Evolutionary conservation across 2,113 vertebrate genomes (phyloP), one percentile per base, ranked within the genome.

Genomic region (Pomatostomus ruficeps): DNA sequence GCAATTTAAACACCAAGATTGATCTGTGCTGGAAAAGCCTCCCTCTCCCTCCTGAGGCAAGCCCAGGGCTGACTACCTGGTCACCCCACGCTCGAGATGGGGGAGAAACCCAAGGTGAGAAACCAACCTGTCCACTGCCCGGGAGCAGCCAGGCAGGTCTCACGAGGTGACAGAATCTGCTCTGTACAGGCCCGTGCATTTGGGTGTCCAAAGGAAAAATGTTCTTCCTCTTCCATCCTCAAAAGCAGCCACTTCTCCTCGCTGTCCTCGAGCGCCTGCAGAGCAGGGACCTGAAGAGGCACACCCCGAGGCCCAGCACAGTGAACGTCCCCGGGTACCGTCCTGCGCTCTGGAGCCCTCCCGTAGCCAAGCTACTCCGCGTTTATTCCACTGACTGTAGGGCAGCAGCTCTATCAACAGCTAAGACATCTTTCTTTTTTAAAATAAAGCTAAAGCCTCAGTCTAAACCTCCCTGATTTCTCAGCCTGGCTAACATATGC

Each of bases 401-500:
- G 79, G 63, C 78, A 76, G 71, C 67, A 72, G 71, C 89, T 76
- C 87, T 9, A 67, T 18, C 75, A 85, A 73, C 43, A 94, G 81
- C 93, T 63, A 83, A 89, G 79, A 94, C 36, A 43, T 86, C 82
- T 83, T 78, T 80, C 70, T 76, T 87, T 88, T 70, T 91, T 86
- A 36, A 94, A 90, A 76, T 52, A 74, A 93, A 91, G 80, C 88
- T 92, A 80, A 94, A 96, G 78, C 81, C 74, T 94, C 89, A 83
- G 51, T 63, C 90, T 95, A 93, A 96, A 96, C 15, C 74, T 54
- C 85, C 93, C 77, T 83, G 88, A 90, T 95, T 91, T 93, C 93
- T 91, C 91, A 96, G 91, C 85, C 91, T 89, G 90, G 85, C 88
- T 94, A 93, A 93, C 85, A 94, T 97, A 96, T 96, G 95, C 94